Percentiles rank a stretch among this genome's conserved stretches.
Evolutionary conservation across 2,888 invertebrate genomes (phyloP).

Genomic region (Athetis lepigone): DNA sequence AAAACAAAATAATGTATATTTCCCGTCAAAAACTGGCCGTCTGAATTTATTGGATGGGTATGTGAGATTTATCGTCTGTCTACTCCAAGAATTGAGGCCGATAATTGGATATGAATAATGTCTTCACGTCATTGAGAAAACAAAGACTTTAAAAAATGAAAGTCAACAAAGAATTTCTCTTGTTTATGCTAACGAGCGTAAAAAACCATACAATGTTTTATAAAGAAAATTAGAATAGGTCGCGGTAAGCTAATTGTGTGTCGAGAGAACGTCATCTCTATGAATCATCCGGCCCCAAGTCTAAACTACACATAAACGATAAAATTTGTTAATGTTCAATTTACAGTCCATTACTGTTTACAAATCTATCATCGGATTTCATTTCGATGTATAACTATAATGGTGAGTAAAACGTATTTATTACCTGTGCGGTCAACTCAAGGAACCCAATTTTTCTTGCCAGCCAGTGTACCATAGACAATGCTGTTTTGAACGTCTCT

Average conservation of each 20-base stretch:
- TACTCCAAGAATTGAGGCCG: constrained; percentile 2
- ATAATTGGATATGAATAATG: constrained; percentile 16
- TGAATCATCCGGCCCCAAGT: constrained; percentile 49
- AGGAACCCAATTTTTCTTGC: constrained; percentile 22
- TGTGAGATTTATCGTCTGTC: constrained; percentile 20
- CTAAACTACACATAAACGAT: constrained; percentile 18
- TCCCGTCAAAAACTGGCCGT: constrained; percentile 20
- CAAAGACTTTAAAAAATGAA: constrained; percentile 37
- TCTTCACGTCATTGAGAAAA: constrained; percentile 16
- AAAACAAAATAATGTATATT: constrained; percentile 38
- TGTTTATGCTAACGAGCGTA: constrained; percentile 51
- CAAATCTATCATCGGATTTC: constrained; percentile 23
- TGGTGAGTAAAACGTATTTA: constrained; percentile 31
- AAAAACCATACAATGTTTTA: constrained; percentile 47
- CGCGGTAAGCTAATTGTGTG: constrained; percentile 47
- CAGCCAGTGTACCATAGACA: constrained; percentile 10
- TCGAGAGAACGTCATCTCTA: constrained; percentile 49
- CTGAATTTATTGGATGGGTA: constrained; percentile 23
- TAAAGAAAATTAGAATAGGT: constrained; percentile 56
- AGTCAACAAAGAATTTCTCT: constrained; percentile 33
- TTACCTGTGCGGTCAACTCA: constrained; percentile 1
- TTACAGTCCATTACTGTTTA: constrained; percentile 40
- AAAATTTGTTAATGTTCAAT: constrained; percentile 22
- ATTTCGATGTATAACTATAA: constrained; percentile 38
- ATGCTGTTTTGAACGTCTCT: constrained; percentile 40